Base-by-base conservation (phyloP, 2,888 invertebrate species). In the Hypomecis punctinalis region DNA sequence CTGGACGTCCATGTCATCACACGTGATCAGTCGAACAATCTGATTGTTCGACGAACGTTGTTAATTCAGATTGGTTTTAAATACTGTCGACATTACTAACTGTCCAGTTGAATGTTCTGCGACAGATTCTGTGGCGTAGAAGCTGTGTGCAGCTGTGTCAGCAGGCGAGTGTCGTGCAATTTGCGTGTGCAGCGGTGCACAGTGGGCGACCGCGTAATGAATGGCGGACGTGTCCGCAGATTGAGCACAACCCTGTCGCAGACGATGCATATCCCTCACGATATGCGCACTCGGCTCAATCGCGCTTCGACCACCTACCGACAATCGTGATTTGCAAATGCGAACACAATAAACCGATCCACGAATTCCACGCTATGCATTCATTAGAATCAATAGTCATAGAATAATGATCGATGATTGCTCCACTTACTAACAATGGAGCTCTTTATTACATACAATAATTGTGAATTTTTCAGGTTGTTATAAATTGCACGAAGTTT, bases 141-240 rank as follows among this genome's bases (percentile, higher is more conserved):
- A 72, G 75, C 76, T 71, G 66, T 70, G 76, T 79, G 82, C 84
- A 86, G 88, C 83, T 85, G 85, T 86, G 84, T 86, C 88, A 86
- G 86, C 86, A 82, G 83, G 83, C 77, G 81, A 83, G 81, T 82
- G 77, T 77, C 69, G 81, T 82, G 84, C 86, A 89, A 90, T 89
- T 91, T 89, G 89, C 86, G 86, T 88, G 88, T 87, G 89, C 88
- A 88, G 78, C 85, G 78, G 86, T 83, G 88, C 90, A 85, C 89
- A 86, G 88, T 89, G 82, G 89, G 88, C 85, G 90, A 84, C 83
- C 88, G 77, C 77, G 82, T 86, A 87, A 88, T 89, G 85, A 86
- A 88, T 85, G 79, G 83, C 76, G 75, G 79, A 82, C 85, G 81
- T 81, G 82, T 81, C 81, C 78, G 76, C 79, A 82, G 76, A 84